Percentiles rank a stretch among this genome's conserved stretches.
These are phyloP conservation scores for Chymomyza fuscimana DNA, from an alignment of 2,888 invertebrate species.

Conservation along the genomic window DNA sequence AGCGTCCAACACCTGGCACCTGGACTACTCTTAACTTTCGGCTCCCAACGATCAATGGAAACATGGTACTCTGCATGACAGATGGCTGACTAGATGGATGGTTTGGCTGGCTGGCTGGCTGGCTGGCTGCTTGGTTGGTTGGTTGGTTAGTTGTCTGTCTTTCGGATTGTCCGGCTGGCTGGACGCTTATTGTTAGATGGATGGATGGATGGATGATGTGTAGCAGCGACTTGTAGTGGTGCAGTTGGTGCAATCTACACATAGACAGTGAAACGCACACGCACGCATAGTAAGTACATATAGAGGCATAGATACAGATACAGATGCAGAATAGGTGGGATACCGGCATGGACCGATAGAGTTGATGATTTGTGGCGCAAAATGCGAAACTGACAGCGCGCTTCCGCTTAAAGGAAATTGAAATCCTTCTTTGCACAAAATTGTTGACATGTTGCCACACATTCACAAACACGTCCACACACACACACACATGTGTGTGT, in stretches of 20 bases:
- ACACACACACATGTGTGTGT: not conserved
- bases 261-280: conserved; percentile 29
- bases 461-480: conserved; percentile 15
- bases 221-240: conserved; percentile 29
- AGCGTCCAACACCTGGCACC: not conserved
- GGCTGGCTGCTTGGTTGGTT: conserved; percentile 23
- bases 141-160: conserved; percentile 39
- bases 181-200: conserved; percentile 71
- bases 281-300: conserved; percentile 9
- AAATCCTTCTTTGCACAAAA: conserved; percentile 72
- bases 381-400: conserved; percentile 64
- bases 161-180: conserved; percentile 20
- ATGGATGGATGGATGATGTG: conserved; percentile 61
- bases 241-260: conserved; percentile 70
- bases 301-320: not conserved
- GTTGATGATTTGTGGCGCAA: conserved; percentile 73
- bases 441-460: conserved; percentile 69
- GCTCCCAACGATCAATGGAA: not conserved
- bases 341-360: conserved; percentile 56
- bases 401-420: conserved; percentile 74
- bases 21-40: not conserved
- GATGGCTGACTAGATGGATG: conserved; percentile 59
- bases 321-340: not conserved
- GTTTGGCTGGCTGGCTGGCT: conserved; percentile 9
- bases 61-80: conserved; percentile 41